Base-by-base conservation (phyloP, 2,888 invertebrate genomes). In the Campoplex nolae region DNA sequence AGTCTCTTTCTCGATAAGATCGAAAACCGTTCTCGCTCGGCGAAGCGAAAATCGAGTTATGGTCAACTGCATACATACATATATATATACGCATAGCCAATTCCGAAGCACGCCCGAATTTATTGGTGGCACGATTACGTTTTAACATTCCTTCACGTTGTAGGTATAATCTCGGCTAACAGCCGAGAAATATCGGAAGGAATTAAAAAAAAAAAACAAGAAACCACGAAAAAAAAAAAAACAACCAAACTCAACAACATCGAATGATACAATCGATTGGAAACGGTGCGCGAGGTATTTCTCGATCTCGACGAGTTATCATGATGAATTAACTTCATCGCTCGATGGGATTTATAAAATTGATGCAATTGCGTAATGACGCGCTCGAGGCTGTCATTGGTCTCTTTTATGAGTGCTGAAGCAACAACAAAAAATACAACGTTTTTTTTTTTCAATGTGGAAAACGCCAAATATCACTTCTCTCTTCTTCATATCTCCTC, bases 41-140 rank as follows among this genome's bases (percentile, higher is more conserved):
- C 74, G 78, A 75, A 82, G 84, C 70, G 75, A 87, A 84, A 84
- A 84, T 87, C 84, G 84, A 87, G 87, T 87, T 82, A 83, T 65
- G 73, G 54, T 71, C 79, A 71, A 71, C 68, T 62, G 65, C 65
- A 48, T 70, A n/a, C 71, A 32, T 23, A 38, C 38, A 6, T 38
- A 38, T 58, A 38, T 58, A 28, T 54, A 56, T 67, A 28, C 38
- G 68, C 23, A 67, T 67, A 71, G 35, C 38, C 62, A 77, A 67
- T 74, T 56, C 45, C 68, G 78, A 82, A 62, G 77, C 28, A 78
- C 65, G 73, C 67, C 84, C 87, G 82, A 87, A 83, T 87, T 87
- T 87, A 84, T 87, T 75, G 84, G 35, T 68, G 80, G 76, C 75
- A 73, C 77, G 51, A 80, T 84, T 85, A 73, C 83, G 68, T 65